phyloP scores from a whole-genome alignment of 1,140 invertebrate genomes.

The Harpegnathos saltator region DNA sequence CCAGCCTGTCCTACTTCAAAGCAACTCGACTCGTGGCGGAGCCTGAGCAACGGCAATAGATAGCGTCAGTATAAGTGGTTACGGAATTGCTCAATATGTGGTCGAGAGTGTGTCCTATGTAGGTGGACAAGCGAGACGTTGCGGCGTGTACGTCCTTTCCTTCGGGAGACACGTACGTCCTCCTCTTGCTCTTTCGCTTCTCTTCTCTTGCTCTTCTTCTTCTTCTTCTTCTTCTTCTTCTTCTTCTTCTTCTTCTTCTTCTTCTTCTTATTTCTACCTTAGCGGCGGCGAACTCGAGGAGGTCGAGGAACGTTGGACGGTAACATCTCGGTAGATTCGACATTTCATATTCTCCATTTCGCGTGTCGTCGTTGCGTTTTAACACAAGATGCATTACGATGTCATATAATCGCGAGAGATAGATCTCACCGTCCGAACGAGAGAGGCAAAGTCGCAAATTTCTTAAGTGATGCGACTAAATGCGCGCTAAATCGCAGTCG shows the following conservation, averaged over 20 bases:
- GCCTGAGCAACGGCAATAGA: neutral
- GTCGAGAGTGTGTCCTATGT: neutral
- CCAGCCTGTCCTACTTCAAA: slow-evolving; percentile 23
- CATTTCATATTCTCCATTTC: no score
- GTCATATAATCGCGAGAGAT: no score
- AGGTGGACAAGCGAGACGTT: neutral
- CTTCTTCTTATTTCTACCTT: slow-evolving; percentile 3
- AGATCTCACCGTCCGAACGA: neutral
- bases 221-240: slow-evolving; percentile 3
- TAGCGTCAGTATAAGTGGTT: slow-evolving; percentile 26
- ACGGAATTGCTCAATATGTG: slow-evolving; percentile 37
- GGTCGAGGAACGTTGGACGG: no score
- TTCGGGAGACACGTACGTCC: neutral
- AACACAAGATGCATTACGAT: no score
- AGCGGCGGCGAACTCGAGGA: neutral
- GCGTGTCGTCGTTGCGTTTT: no score
- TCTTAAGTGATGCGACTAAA: neutral
- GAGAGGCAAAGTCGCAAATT: neutral
- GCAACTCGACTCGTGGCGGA: slow-evolving; percentile 14
- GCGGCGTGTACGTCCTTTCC: neutral
- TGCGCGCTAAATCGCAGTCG: slow-evolving; percentile 9
- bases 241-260: no score
- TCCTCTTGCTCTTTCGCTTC: neutral
- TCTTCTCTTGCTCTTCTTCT: neutral
- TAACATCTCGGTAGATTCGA: no score